A percentile compares a stretch with the other conserved stretches of the same genome.
These are phyloP conservation scores for Antheraea yamamai DNA, from an alignment of 2,888 invertebrate genomes.

Conservation along the genomic window DNA sequence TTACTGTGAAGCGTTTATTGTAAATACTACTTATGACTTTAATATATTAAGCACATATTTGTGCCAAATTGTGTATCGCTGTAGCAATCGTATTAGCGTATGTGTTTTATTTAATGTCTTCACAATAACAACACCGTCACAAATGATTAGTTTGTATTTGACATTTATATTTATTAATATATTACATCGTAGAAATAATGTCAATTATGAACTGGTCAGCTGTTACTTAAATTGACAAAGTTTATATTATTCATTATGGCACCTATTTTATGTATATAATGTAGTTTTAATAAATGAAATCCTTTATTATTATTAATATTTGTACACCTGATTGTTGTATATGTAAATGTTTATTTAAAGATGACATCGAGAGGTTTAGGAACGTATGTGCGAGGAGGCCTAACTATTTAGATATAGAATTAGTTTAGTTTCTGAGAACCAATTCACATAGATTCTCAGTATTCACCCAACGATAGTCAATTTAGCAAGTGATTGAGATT, in stretches of 20 bases:
- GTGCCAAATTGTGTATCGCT: conserved; percentile 63
- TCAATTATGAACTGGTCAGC: conserved; percentile 13
- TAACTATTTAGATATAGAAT: conserved; percentile 52
- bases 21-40: conserved; percentile 54
- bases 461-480: conserved; percentile 82
- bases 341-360: conserved; percentile 78
- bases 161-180: conserved; percentile 2
- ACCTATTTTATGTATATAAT: conserved; percentile 71
- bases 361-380: conserved; percentile 60
- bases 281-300: conserved; percentile 55
- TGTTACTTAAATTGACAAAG: conserved; percentile 18
- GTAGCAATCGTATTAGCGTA: conserved; percentile 36
- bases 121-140: not conserved
- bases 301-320: conserved; percentile 67
- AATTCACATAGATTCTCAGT: conserved; percentile 58
- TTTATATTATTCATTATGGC: conserved; percentile 33
- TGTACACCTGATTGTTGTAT: conserved; percentile 78
- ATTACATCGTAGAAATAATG: not conserved
- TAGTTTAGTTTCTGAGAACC: conserved; percentile 69
- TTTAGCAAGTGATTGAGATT: conserved; percentile 76
- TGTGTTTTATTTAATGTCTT: not conserved
- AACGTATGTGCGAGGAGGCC: conserved; percentile 55
- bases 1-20: conserved; percentile 64
- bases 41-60: conserved; percentile 61
- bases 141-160: conserved; percentile 21